A percentile compares a stretch with the other conserved stretches of the same genome.
These are phyloP conservation scores for Notocelia uddmanniana DNA, from an alignment of 2,888 invertebrate species.

Conservation along the genomic window DNA sequence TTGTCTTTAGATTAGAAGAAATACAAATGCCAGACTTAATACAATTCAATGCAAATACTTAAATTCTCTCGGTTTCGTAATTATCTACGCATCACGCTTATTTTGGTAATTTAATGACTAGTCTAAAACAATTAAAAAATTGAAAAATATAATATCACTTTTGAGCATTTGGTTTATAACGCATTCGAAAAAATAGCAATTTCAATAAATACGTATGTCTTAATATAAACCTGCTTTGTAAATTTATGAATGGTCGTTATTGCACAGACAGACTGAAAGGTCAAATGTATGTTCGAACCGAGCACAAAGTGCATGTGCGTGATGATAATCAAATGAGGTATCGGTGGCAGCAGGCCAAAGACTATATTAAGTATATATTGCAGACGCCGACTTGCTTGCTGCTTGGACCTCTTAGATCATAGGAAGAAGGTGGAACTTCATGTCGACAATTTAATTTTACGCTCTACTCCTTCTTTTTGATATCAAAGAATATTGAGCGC, in stretches of 20 bases:
- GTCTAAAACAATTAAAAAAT: slow-evolving; percentile 12
- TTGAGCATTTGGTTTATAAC: neutral
- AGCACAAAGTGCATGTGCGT: neutral
- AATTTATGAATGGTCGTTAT: slow-evolving; percentile 21
- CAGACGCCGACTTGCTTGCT: no score
- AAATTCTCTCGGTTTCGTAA: neutral
- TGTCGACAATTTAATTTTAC: no score
- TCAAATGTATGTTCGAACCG: neutral
- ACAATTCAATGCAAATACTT: no score
- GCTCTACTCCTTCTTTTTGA: no score
- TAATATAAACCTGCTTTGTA: slow-evolving; percentile 43
- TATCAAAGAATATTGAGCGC: no score
- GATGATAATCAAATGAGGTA: neutral
- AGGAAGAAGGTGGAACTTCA: no score
- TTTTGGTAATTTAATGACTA: slow-evolving; percentile 3
- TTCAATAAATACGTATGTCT: slow-evolving; percentile 24
- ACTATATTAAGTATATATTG: no score
- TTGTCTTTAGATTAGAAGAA: no score
- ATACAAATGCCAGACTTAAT: no score
- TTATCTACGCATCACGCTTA: neutral
- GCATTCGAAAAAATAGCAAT: slow-evolving; percentile 3
- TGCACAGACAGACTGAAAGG: slow-evolving; percentile 1
- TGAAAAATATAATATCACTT: neutral
- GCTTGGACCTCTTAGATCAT: no score
- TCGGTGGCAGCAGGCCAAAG: neutral